A percentile compares a stretch with the other conserved stretches of the same genome.
phyloP scores from a whole-genome alignment of 2,113 vertebrate species.

The Propithecus coquereli region DNA sequence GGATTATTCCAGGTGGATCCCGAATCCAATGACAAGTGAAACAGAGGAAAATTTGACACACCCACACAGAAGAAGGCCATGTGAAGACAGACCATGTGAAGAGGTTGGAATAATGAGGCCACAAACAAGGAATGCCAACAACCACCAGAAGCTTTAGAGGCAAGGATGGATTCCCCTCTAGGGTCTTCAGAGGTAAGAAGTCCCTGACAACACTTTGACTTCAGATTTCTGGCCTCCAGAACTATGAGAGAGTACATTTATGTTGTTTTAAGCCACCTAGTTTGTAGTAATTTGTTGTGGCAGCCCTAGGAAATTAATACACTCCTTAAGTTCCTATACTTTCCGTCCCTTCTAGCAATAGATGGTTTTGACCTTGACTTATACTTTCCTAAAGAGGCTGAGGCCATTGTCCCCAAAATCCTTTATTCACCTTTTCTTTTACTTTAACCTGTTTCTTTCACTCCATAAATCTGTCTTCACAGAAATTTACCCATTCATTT shows the following conservation, averaged over 20 bases:
- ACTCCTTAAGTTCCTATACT: neutral
- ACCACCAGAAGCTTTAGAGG: neutral
- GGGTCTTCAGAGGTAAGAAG: neutral
- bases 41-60: neutral
- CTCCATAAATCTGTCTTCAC: neutral
- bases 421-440: neutral
- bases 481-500: neutral
- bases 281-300: neutral
- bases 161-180: neutral
- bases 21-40: neutral
- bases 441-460: neutral
- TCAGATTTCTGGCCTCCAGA: neutral
- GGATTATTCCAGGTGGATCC: neutral
- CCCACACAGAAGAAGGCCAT: neutral
- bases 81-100: neutral
- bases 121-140: neutral
- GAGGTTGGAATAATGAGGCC: no score
- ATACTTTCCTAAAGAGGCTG: neutral
- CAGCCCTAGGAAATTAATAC: neutral
- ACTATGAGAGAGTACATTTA: neutral
- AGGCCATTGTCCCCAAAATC: neutral
- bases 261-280: neutral
- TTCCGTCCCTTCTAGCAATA: neutral
- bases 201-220: neutral
- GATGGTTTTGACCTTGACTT: neutral